These are phyloP conservation scores for Encarsia formosa DNA, from an alignment of 2,888 invertebrate species.

Conservation along the genomic window DNA sequence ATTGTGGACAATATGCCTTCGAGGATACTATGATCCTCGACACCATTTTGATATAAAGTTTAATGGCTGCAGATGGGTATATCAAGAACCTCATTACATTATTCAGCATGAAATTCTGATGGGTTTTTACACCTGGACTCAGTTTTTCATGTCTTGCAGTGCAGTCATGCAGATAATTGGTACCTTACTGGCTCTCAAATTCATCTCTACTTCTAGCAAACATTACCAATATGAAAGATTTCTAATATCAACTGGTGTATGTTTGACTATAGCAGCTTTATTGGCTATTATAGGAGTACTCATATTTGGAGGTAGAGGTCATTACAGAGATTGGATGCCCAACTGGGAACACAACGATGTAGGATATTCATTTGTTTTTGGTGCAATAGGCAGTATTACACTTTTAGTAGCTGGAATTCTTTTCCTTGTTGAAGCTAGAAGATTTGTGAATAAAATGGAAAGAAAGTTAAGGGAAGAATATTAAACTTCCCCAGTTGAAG, in stretches of 20 bases:
- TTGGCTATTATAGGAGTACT: conserved; percentile 80
- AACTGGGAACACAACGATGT: conserved; percentile 93
- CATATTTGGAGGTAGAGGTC: conserved; percentile 86
- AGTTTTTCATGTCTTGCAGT: conserved; percentile 87
- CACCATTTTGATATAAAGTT: conserved; percentile 81
- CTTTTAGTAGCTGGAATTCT: conserved; percentile 74
- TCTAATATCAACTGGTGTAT: conserved; percentile 69
- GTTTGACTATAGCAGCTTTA: conserved; percentile 67
- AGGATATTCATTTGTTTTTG: conserved; percentile 90
- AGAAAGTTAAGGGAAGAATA: conserved; percentile 67
- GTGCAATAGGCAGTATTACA: conserved; percentile 71
- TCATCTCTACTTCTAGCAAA: conserved; percentile 70
- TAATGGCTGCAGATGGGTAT: conserved; percentile 93
- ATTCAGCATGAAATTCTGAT: conserved; percentile 86
- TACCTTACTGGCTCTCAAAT: conserved; percentile 69
- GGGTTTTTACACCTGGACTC: conserved; percentile 88
- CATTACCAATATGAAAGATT: conserved; percentile 74
- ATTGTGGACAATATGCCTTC: conserved; percentile 92
- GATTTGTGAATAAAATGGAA: conserved; percentile 69
- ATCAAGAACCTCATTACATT: conserved; percentile 94
- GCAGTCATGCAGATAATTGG: conserved; percentile 77
- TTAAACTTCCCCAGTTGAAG: conserved; percentile 53
- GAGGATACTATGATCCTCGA: conserved; percentile 80
- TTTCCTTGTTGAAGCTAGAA: conserved; percentile 78
- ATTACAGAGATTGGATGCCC: conserved; percentile 93